These are phyloP conservation scores for Microcebus tavaratra DNA, from an alignment of 2,113 vertebrate species.

Conservation along the genomic window DNA sequence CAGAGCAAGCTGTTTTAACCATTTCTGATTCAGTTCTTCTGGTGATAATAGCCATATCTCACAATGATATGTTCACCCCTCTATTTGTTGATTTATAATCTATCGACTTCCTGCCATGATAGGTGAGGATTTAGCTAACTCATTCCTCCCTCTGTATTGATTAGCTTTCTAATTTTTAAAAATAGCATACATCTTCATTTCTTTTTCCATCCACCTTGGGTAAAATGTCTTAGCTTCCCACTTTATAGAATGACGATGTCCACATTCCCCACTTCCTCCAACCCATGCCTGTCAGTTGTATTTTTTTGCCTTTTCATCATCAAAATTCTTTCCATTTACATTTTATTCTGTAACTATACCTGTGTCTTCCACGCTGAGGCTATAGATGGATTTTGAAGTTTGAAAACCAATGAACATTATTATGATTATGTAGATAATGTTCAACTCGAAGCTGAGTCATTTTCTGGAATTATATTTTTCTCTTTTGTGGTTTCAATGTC, in stretches of 20 bases:
- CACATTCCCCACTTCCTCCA: not conserved
- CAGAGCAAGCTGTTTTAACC: not conserved
- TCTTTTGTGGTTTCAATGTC: not conserved
- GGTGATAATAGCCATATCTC: not conserved
- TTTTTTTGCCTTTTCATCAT: not conserved
- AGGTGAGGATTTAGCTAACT: constrained; percentile 34
- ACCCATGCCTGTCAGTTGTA: not conserved
- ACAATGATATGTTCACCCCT: not conserved
- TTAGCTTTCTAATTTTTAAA: constrained; percentile 58
- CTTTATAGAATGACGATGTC: not conserved
- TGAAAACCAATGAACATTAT: not conserved
- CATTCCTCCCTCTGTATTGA: not conserved
- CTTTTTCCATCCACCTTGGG: not conserved
- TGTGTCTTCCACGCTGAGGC: not conserved
- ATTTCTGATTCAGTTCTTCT: not conserved
- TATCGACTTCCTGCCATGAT: constrained; percentile 49
- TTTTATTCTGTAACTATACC: not conserved
- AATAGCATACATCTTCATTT: constrained; percentile 6
- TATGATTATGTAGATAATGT: not conserved
- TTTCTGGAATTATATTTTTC: not conserved
- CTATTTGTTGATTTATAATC: constrained; percentile 56
- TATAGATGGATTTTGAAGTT: not conserved
- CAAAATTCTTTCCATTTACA: not conserved
- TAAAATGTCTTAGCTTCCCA: not conserved
- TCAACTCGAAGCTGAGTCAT: not conserved